Base-by-base conservation (phyloP, 2,888 invertebrate species). In the Drosophila prolongata region DNA sequence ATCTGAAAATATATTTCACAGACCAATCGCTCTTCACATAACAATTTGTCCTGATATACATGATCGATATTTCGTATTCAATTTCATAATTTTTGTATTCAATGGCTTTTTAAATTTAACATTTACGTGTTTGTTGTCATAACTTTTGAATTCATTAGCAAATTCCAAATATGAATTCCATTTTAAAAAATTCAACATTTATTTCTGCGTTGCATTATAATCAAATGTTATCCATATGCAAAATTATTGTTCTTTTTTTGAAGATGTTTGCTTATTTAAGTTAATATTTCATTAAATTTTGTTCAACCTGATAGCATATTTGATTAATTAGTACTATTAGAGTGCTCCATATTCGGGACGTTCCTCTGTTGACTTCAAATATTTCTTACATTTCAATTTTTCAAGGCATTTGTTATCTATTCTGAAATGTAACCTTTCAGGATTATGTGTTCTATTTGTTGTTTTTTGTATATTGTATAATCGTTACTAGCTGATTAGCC, bases 401-500 rank as follows among this genome's bases (percentile, higher is more conserved):
- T 13, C 24, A 44, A 24, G 13, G 19, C 30, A 47, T 47, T 14
- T 47, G 24, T 11, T 27, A 37, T 10, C n/a, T 11, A 3, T 54
- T 42, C 2, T 30, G 11, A 8, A 34, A 16, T 43, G 3, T 14
- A 9, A 47, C 11, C 14, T 14, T 46, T 10, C 13, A 8, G 44
- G 44, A n/a, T 11, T 16, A 6, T 27, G 16, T 13, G 34, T 30
- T 27, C 13, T 30, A 1, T 1, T 14, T 46, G 6, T 13, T 8
- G 14, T 10, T 10, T 27, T 11, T 14, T 24, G 13, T 13, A 24
- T 11, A 24, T 40, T 40, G 27, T 16, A 3, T 30, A 19, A 49
- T 49, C 16, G 35, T 43, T n/a, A 10, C 55, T 19, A 34, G 43
- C 55, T 55, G 43, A 43, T 55, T 55, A 55, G 30, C 30, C 55